phyloP scores from a whole-genome alignment of 2,888 invertebrate genomes.

The Epirrhoe alternata region DNA sequence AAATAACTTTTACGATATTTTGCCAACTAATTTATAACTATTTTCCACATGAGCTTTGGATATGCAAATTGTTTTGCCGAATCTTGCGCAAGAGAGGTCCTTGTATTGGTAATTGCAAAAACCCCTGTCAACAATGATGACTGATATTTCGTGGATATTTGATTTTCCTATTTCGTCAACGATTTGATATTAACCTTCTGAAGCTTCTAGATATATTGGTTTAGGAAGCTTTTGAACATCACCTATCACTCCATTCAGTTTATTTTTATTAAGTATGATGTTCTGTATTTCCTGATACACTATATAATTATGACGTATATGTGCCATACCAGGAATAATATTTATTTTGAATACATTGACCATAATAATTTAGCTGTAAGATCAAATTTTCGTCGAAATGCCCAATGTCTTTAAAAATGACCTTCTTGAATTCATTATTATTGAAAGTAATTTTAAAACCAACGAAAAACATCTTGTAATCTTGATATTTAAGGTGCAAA shows the following conservation, averaged over 20 bases:
- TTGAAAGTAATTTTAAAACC: conserved; percentile 37
- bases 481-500: conserved; percentile 56
- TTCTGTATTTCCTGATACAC: background rate
- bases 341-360: background rate
- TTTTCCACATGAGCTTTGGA: background rate
- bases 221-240: background rate
- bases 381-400: conserved; percentile 1
- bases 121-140: conserved; percentile 9
- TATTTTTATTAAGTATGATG: background rate
- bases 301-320: too few species aligned
- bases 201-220: background rate
- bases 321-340: too few species aligned
- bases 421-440: background rate
- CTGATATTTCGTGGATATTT: conserved; percentile 8
- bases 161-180: conserved; percentile 29
- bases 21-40: background rate
- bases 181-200: background rate
- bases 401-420: background rate
- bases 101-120: conserved; percentile 19
- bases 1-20: conserved; percentile 2
- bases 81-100: conserved; percentile 24
- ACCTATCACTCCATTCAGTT: too few species aligned
- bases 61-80: conserved; percentile 18
- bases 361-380: background rate
- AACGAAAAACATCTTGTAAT: conserved; percentile 46